Evolutionary conservation across 2,797 vertebrate genomes (phyloP), one percentile per base, ranked within the genome.

Genomic region (Adrianichthys oophorus): DNA sequence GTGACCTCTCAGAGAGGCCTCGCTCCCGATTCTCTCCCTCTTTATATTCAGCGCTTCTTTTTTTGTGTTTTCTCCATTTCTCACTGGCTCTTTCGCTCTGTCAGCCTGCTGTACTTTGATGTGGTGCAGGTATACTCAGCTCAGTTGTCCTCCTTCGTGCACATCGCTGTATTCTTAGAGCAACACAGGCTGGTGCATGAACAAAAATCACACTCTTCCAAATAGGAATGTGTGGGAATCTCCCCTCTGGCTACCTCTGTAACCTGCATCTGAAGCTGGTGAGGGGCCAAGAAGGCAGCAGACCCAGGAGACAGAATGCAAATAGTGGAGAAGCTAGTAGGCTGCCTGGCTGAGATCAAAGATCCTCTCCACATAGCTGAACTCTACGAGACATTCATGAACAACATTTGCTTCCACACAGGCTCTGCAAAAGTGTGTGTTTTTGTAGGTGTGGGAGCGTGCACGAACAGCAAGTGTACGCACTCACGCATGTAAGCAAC

Each of bases 191-290:
- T 70, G 4, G 23, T 68, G 55, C 68, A 60, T 51, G 74, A 68
- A 67, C 67, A 61, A n/a, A 58, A 68, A 59, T 43, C 65, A 59
- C 75, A 59, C 54, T 47, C 79, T 55, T 63, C 37, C 52, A 72
- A 70, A 63, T 62, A 85, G 87, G 83, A 90, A 87, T 87, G 88
- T 87, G 85, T 87, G 85, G 84, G 86, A 89, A 85, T 88, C 80
- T 85, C 85, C 85, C 62, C 85, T 83, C 82, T 82, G 82, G 85
- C 87, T 87, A 87, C 85, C 82, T 87, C 79, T 83, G 79, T 80
- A 87, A 90, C 83, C 86, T 89, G 85, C 79, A 82, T 86, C 80
- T 83, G 74, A 82, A 80, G 78, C 76, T 87, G 79, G 73, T 87
- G 72, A 86, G 79, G 76, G 83, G 85, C 85, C 85, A 85, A 87